A percentile compares a stretch with the other conserved stretches of the same genome.
These are phyloP conservation scores for Tetramorium parvispinum DNA, from an alignment of 1,140 invertebrate genomes.

Conservation along the genomic window DNA sequence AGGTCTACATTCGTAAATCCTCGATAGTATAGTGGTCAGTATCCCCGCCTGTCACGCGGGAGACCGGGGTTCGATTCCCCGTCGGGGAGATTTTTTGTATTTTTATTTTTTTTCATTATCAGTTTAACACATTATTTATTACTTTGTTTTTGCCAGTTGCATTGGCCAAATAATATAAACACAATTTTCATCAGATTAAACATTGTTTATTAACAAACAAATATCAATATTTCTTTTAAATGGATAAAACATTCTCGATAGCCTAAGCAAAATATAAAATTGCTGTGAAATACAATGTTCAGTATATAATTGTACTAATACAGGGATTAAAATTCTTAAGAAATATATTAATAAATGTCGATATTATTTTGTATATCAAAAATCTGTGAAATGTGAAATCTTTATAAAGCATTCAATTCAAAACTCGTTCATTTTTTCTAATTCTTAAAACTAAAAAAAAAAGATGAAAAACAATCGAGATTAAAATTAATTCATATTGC, in stretches of 20 bases:
- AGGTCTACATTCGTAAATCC: background rate
- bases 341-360: too few relatives aligned
- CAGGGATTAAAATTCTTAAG: too few relatives aligned
- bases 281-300: too few relatives aligned
- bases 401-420: too few relatives aligned
- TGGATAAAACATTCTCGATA: background rate
- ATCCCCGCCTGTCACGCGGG: constrained; percentile 6
- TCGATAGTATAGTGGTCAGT: constrained; percentile 51
- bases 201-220: too few relatives aligned
- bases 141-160: background rate
- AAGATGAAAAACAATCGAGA: too few relatives aligned
- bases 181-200: constrained; percentile 18
- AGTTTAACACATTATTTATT: background rate
- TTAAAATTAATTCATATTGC: too few relatives aligned
- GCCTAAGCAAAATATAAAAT: background rate
- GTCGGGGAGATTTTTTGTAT: constrained; percentile 22
- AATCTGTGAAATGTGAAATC: too few relatives aligned
- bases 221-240: background rate
- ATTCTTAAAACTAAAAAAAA: too few relatives aligned
- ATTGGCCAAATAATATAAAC: constrained; percentile 11
- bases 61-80: constrained; percentile 31
- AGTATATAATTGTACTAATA: too few relatives aligned
- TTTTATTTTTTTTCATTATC: background rate
- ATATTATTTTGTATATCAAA: too few relatives aligned
- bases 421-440: too few relatives aligned